Conservation (phyloP, 2,113 vertebrate genomes). For the Grantiella picta region DNA sequence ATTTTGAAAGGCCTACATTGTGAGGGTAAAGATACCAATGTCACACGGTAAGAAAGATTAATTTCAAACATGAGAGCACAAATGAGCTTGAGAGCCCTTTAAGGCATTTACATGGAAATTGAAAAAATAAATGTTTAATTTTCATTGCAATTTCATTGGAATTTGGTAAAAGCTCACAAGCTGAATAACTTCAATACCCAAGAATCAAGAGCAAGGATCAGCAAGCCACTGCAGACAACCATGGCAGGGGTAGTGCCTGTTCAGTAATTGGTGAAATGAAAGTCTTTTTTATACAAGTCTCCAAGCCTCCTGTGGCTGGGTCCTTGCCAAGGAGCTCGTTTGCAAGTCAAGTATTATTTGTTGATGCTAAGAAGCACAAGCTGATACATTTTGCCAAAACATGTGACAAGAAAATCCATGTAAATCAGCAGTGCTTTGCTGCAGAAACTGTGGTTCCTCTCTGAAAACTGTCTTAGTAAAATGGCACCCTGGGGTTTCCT, state of each 20-base stretch:
- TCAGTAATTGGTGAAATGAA: background rate
- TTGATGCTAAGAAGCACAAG: slow-evolving; percentile 51
- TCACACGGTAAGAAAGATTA: slow-evolving; percentile 30
- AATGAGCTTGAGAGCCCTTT: slow-evolving; percentile 47
- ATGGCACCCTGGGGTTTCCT: slow-evolving; percentile 36
- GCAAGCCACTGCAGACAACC: background rate
- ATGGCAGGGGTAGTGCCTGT: background rate
- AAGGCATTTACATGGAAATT: slow-evolving; percentile 64
- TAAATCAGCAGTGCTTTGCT: slow-evolving; percentile 40
- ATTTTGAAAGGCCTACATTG: background rate
- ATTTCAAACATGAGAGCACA: slow-evolving; percentile 51
- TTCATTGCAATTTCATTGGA: background rate
- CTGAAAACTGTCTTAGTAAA: slow-evolving; percentile 40
- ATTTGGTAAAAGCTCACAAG: background rate
- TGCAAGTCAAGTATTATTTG: slow-evolving; percentile 63
- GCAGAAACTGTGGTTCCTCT: slow-evolving; percentile 3
- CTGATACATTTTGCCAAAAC: slow-evolving; percentile 60
- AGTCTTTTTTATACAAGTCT: background rate
- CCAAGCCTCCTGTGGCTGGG: background rate
- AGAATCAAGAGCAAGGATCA: background rate
- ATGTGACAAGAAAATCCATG: slow-evolving; percentile 55
- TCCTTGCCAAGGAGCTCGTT: slow-evolving; percentile 46
- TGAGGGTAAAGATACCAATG: background rate
- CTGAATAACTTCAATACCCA: background rate
- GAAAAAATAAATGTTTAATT: slow-evolving; percentile 52